Base-by-base conservation (phyloP, 2,888 invertebrate genomes). In the Bombylius major region DNA sequence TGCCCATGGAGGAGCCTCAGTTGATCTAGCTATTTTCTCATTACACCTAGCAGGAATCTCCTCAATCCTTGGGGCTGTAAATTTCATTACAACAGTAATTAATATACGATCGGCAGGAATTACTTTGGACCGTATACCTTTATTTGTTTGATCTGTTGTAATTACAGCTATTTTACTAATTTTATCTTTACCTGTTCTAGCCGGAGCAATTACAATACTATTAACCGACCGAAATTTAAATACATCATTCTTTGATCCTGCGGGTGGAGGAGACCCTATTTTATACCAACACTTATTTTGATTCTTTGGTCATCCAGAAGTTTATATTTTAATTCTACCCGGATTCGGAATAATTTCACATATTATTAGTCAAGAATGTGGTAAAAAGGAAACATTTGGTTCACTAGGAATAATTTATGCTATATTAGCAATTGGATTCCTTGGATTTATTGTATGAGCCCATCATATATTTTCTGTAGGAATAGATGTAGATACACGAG, bases 281-380 rank as follows among this genome's bases (percentile, higher is more conserved):
- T 64, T 89, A 63, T 89, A 85, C 55, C 87, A 89, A 81, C 87
- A 89, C 71, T 75, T 89, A 79, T 88, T 90, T 76, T 89, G 88
- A 82, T 89, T 89, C 77, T 90, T 89, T 80, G 89, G 88, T 0
- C 89, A 89, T 56, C 89, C 88, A 11, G 88, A 89, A 82, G 87
- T 89, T 60, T 90, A 89, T 75, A 87, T 89, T 85, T 75, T 89
- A 77, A 88, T 89, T 83, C 68, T 89, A 65, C 87, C 87, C 0
- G 87, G 84, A 72, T 89, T 89, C 78, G 87, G 88, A 0, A 80
- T 89, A 78, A 83, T 89, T 71, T 87, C 86, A 0, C 87, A 88
- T 69, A 83, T 87, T 77, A 82, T 88, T 73, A 79, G 78, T 0
- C 82, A 82, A 79, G 82, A 86, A 80, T 82, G 82, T 69, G 82